Evolutionary conservation across 1,140 invertebrate genomes (phyloP).

Genomic region (Medauroidea extradentata): DNA sequence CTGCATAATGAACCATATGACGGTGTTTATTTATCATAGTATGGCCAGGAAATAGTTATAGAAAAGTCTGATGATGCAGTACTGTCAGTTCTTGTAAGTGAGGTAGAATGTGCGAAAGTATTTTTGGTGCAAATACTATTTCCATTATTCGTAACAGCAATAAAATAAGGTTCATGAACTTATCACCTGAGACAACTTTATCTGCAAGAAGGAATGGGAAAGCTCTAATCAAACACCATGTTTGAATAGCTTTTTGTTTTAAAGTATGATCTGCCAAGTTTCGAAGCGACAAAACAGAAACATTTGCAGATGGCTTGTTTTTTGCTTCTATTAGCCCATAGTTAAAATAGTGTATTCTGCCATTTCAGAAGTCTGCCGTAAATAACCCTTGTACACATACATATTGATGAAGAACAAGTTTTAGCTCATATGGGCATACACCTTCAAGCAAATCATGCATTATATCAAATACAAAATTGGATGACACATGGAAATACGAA

Average conservation of each 20-base stretch:
- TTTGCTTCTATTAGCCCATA: slow-evolving; percentile 23
- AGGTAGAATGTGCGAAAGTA: slow-evolving; percentile 9
- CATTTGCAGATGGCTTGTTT: slow-evolving; percentile 31
- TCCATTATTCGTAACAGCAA: slow-evolving; percentile 27
- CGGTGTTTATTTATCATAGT: too few relatives aligned
- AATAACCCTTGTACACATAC: slow-evolving; percentile 32
- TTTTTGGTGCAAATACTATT: slow-evolving; percentile 30
- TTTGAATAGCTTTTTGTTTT: slow-evolving; percentile 32
- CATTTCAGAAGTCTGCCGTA: slow-evolving; percentile 26
- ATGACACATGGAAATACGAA: slow-evolving; percentile 33
- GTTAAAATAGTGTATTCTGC: slow-evolving; percentile 20
- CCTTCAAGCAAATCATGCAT: slow-evolving; percentile 44
- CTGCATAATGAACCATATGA: too few relatives aligned
- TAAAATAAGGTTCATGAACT: slow-evolving; percentile 22
- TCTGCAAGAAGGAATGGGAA: slow-evolving; percentile 33
- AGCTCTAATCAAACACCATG: slow-evolving; percentile 27
- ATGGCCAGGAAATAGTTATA: too few relatives aligned
- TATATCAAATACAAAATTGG: slow-evolving; percentile 37
- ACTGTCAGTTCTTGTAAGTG: neutral
- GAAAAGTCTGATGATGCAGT: too few relatives aligned
- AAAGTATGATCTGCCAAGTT: slow-evolving; percentile 25
- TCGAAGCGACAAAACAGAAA: slow-evolving; percentile 21
- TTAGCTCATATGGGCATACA: slow-evolving; percentile 36
- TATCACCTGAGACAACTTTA: slow-evolving; percentile 25
- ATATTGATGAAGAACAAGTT: slow-evolving; percentile 30